These are phyloP conservation scores for Helicoverpa assulta DNA, from an alignment of 2,888 invertebrate species.

Conservation along the genomic window DNA sequence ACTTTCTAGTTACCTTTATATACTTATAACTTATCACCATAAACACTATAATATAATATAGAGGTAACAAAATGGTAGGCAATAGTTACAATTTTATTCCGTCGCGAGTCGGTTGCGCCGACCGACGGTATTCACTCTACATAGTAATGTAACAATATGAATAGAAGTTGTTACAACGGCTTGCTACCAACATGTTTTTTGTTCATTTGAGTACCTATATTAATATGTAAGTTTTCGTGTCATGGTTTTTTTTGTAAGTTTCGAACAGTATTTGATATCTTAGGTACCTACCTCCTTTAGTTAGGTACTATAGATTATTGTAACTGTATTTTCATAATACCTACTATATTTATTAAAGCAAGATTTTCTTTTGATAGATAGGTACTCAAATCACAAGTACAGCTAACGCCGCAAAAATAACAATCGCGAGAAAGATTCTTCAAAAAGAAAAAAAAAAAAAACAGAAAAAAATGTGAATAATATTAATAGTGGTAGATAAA, in stretches of 20 bases:
- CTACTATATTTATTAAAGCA: background rate
- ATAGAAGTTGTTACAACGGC: background rate
- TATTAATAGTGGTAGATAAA: slow-evolving; percentile 67
- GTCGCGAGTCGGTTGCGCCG: background rate
- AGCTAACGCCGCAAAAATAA: slow-evolving; percentile 56
- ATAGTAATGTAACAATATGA: background rate
- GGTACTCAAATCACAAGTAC: slow-evolving; percentile 22
- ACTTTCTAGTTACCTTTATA: too few species aligned
- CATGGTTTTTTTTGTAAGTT: too few species aligned
- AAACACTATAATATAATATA: background rate
- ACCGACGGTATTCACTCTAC: slow-evolving; percentile 1
- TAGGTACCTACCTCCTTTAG: too few species aligned
- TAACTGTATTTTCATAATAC: slow-evolving; percentile 9
- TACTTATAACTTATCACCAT: too few species aligned
- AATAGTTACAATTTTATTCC: background rate
- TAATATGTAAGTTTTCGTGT: too few species aligned
- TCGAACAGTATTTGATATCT: background rate
- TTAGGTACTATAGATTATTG: background rate
- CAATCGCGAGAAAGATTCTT: slow-evolving; percentile 64
- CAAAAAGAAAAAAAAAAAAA: slow-evolving; percentile 51
- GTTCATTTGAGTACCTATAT: too few species aligned
- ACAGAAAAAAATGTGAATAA: slow-evolving; percentile 53
- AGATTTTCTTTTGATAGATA: slow-evolving; percentile 20
- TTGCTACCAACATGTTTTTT: background rate
- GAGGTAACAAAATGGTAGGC: background rate